Evolutionary conservation across 2,113 vertebrate genomes (phyloP).

Genomic region (Silurus asotus): DNA sequence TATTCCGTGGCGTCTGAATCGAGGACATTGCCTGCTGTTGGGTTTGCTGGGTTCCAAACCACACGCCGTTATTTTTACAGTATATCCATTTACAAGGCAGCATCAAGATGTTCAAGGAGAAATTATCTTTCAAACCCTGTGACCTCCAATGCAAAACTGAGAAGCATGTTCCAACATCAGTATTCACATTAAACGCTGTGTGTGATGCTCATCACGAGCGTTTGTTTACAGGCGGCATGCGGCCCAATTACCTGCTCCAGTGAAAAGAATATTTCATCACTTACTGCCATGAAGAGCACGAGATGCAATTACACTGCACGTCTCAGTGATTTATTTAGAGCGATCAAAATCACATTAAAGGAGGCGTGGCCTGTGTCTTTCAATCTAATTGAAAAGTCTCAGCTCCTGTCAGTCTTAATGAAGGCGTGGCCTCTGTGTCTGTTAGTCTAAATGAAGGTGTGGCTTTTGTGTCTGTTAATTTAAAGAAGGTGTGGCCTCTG

Average conservation of each 20-base stretch:
- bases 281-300: not conserved
- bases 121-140: not conserved
- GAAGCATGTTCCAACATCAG: not conserved
- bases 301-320: not conserved
- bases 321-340: slow-evolving; percentile 1
- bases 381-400: not conserved
- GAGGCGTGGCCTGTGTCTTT: not conserved
- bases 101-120: not conserved
- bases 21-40: not conserved
- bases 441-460: not conserved
- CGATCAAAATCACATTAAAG: not conserved
- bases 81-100: not conserved
- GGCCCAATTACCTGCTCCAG: slow-evolving; percentile 24
- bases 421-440: not conserved
- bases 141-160: not conserved
- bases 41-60: not conserved
- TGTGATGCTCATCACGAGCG: not conserved
- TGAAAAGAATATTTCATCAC: slow-evolving; percentile 19
- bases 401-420: not conserved
- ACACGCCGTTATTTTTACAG: not conserved
- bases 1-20: not conserved
- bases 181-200: not conserved
- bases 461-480: not conserved
- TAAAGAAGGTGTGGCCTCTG: not conserved
- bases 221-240: not conserved